Percentiles rank a stretch among this genome's conserved stretches.
These are phyloP conservation scores for Portunus trituberculatus DNA, from an alignment of 1,140 invertebrate species.

Conservation along the genomic window DNA sequence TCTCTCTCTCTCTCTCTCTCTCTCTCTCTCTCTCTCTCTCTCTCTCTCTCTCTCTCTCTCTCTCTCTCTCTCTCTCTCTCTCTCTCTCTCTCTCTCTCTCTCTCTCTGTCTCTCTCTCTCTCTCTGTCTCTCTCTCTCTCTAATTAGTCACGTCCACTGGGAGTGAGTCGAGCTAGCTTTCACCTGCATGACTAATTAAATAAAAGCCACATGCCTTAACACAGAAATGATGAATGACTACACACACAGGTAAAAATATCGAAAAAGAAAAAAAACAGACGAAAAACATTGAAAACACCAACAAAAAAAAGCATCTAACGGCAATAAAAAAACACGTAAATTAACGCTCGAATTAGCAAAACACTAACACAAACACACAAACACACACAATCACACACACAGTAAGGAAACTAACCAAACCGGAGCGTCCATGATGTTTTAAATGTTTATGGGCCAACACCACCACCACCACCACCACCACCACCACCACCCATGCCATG, in stretches of 20 bases:
- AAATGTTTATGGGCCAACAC: too few species aligned
- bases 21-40: slow-evolving; percentile 38
- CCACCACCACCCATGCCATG: neutral
- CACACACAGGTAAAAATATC: neutral
- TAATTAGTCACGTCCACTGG: neutral
- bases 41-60: neutral
- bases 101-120: slow-evolving; percentile 43
- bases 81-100: slow-evolving; percentile 17
- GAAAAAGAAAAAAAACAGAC: too few species aligned
- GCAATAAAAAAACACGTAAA: neutral
- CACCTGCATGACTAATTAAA: too few species aligned
- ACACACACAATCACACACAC: neutral
- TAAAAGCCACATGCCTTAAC: neutral
- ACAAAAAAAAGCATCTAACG: neutral
- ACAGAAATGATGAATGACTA: neutral
- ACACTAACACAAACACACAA: neutral
- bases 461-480: too few species aligned
- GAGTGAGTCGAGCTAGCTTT: neutral
- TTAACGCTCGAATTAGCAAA: neutral
- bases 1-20: slow-evolving; percentile 53
- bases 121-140: too few species aligned
- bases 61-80: slow-evolving; percentile 19
- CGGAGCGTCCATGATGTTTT: too few species aligned
- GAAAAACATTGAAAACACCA: neutral
- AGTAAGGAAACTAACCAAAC: too few species aligned